phyloP scores from a whole-genome alignment of 1,140 invertebrate genomes.

The Zaprionus africanus region DNA sequence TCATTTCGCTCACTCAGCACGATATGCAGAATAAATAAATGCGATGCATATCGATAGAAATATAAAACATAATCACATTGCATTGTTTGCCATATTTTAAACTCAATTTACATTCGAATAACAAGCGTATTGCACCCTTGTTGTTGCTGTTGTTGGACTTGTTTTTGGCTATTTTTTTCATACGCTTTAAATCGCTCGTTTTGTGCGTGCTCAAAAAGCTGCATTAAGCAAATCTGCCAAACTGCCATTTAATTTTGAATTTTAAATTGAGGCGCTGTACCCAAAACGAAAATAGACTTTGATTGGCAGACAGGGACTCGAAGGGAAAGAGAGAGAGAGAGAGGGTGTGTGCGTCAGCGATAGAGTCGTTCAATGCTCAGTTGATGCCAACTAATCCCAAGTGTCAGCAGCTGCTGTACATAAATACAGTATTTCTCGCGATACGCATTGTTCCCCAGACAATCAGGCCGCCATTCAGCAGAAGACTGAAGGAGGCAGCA shows the following conservation, averaged over 20 bases:
- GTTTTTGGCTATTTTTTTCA: neutral
- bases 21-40: slow-evolving; percentile 1
- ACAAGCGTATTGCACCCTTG: neutral
- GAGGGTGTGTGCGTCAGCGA: neutral
- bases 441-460: slow-evolving; percentile 45
- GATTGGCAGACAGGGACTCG: slow-evolving; percentile 5
- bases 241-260: slow-evolving; percentile 41
- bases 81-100: slow-evolving; percentile 7
- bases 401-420: slow-evolving; percentile 57
- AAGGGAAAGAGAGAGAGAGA: neutral
- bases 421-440: slow-evolving; percentile 41
- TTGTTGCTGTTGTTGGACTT: neutral
- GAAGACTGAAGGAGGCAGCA: neutral
- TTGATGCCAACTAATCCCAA: slow-evolving; percentile 72
- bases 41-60: neutral
- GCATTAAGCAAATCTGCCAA: slow-evolving; percentile 25
- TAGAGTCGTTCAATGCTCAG: slow-evolving; percentile 54
- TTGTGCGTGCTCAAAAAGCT: neutral
- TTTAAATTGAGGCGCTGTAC: slow-evolving; percentile 36
- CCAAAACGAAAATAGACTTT: slow-evolving; percentile 24
- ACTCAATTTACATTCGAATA: slow-evolving; percentile 8
- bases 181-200: slow-evolving; percentile 8
- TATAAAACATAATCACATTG: neutral
- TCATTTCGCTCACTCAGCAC: neutral
- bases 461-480: neutral